Base-by-base conservation (phyloP, 2,888 invertebrate species). In the Sinodicranocentrus sp. region DNA sequence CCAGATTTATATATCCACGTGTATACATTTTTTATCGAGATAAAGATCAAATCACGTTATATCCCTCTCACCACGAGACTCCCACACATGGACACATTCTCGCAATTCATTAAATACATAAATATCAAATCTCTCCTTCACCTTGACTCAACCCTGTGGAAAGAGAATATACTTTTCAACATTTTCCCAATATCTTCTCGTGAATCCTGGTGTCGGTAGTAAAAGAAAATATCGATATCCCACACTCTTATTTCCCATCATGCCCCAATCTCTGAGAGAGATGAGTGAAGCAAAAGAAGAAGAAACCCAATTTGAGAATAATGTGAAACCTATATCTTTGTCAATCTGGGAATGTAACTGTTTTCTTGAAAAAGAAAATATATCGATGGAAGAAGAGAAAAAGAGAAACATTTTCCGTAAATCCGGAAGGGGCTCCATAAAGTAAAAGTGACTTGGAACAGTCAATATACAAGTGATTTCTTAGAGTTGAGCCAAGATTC, bases 281-380 rank as follows among this genome's bases (percentile, higher is more conserved):
- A 65, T 65, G 21, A 65, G 6, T 65, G 65, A 21, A 65, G 59
- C 48, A 26, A 59, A n/a, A n/a, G n/a, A n/a, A n/a, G n/a, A n/a
- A 25, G 59, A 57, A 70, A 78, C 57, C 54, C 77, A 78, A 78
- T 70, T 63, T 70, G 23, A 61, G 61, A 70, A 78, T 78, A 78
- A 78, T 78, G 78, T 23, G 52, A 57, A 57, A 78, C 54, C 78
- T 70, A 78, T 70, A 78, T 78, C 78, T 78, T 68, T 78, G 78
- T 78, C 78, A 78, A 78, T 78, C 78, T 68, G 77, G 26, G 73
- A 73, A 43, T 70, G 28, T 26, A 52, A 28, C 52, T 17, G 19
- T 1, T 39, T 43, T 19, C 26, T 65, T 13, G n/a, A 19, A 1
- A 19, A 57, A n/a, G 57, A 15, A 23, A 19, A 57, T 23, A 5